Percentiles rank a stretch among this genome's conserved stretches.
Evolutionary conservation across 2,113 vertebrate genomes (phyloP).

Genomic region (rabbit (Oryctolagus cuniculus)): mOryCun1.1 NC_091437.1:59281501-59282000

Average conservation of each 20-base stretch:
- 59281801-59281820: too few relatives aligned
- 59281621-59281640: background rate
- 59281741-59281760: background rate
- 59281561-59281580: background rate
- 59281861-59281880: background rate
- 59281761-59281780: background rate
- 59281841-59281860: background rate
- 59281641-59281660: slow-evolving; percentile 12
- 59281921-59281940: background rate
- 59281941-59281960: background rate
- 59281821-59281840: slow-evolving; percentile 22
- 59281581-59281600: background rate
- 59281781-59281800: fast-evolving
- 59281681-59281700: background rate
- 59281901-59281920: background rate
- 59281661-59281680: background rate
- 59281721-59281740: background rate
- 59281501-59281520: background rate
- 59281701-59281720: background rate
- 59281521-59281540: background rate
- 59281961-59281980: background rate
- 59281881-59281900: background rate
- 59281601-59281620: background rate
- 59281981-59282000: background rate
- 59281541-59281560: background rate